Base-by-base conservation (phyloP, 2,797 vertebrate species). In the Tadarida brasiliensis region DNA sequence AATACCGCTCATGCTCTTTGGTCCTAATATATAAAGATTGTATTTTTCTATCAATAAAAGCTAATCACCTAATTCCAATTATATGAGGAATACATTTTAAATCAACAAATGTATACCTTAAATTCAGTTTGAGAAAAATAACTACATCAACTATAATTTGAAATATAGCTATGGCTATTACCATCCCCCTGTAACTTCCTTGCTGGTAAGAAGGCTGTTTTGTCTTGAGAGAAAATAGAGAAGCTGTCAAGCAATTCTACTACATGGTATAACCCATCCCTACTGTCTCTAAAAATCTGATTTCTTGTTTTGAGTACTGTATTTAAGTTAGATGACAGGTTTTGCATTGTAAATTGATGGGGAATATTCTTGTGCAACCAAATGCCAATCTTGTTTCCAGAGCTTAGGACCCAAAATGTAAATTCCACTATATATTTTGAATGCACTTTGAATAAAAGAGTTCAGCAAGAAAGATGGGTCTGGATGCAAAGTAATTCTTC, bases 241-340 rank as follows among this genome's bases (percentile, higher is more conserved):
- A 92, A 30, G 10, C 65, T 97, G 94, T 87, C 96, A 96, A 95
- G 83, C 70, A 92, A 84, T 89, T 92, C 83, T 33, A 88, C 33
- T n/a, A 77, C 70, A 63, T 39, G 9, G 16, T 56, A 91, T 28
- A 91, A n/a, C 71, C 85, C 56, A 84, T 82, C 63, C 51, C 33
- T 73, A 65, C 49, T 11, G 7, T 90, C 59, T 90, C 47, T 78
- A 49, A 91, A 81, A 51, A 51, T 56, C 67, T 95, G 86, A 77
- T 89, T 87, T 97, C 71, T 95, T 92, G 67, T 91, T 96, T 93
- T 92, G 91, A 97, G 95, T 93, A 78, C 87, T 92, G 35, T 94
- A 78, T 95, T 97, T 97, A 95, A 96, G 85, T 94, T 39, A 76
- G 81, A 93, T 89, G 94, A 94, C 88, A 94, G 96, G 44, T 77